phyloP scores from a whole-genome alignment of 2,888 invertebrate species.

The Diploptera punctata region DNA sequence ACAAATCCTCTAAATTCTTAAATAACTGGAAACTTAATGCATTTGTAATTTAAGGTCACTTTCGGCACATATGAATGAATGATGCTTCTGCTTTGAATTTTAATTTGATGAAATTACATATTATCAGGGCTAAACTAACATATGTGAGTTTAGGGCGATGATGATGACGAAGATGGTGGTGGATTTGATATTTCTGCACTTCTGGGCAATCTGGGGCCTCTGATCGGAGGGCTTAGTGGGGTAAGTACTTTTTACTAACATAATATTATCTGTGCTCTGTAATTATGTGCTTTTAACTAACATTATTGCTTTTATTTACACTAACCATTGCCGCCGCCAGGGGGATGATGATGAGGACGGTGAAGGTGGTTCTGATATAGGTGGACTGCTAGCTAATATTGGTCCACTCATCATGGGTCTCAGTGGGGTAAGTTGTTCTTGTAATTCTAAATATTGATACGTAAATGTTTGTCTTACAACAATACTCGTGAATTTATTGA shows the following conservation, averaged over 20 bases:
- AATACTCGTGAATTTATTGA: no score
- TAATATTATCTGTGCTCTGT: no score
- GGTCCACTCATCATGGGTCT: conserved; percentile 24
- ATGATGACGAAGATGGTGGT: neutral
- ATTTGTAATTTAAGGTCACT: no score
- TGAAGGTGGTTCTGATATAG: conserved; percentile 24
- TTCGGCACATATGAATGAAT: no score
- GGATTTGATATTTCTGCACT: conserved; percentile 21
- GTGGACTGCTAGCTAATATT: neutral
- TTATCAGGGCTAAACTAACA: neutral
- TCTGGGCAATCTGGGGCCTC: neutral
- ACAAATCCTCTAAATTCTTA: no score
- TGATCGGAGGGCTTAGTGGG: conserved; percentile 34
- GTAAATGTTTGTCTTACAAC: no score
- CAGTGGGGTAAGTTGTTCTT: conserved; percentile 34
- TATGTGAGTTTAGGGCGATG: neutral
- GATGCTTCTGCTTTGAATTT: no score
- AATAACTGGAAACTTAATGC: no score
- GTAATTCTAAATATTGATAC: no score
- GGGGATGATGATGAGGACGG: neutral
- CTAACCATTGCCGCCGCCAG: neutral
- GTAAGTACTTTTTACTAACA: conserved; percentile 33
- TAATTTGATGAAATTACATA: no score
- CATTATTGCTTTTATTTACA: neutral
- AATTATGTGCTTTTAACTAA: neutral